Evolutionary conservation across 2,888 invertebrate species (phyloP).

Genomic region (Hyppa rectilinea): DNA sequence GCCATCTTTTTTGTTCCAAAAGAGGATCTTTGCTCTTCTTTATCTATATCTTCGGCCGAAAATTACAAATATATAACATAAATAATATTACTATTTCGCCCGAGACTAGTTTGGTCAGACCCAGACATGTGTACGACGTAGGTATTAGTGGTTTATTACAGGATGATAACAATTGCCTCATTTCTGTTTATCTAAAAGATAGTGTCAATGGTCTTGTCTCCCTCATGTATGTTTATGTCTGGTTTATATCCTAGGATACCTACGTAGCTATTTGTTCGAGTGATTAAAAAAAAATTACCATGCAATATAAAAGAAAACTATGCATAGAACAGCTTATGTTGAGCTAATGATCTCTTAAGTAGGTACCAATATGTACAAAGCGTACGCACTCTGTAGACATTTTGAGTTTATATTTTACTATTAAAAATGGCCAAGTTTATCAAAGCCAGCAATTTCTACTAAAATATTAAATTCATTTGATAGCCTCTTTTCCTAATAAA

Average conservation of each 20-base stretch:
- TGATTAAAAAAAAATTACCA: not conserved
- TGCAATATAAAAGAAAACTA: not conserved
- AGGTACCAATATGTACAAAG: not conserved
- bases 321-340: not conserved
- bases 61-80: slow-evolving; percentile 34
- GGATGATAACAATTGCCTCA: slow-evolving; percentile 10
- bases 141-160: slow-evolving; percentile 21
- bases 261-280: not conserved
- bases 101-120: not conserved
- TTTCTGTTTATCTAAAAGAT: slow-evolving; percentile 12
- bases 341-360: not conserved
- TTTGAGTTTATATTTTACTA: slow-evolving; percentile 1
- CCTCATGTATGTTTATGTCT: not conserved
- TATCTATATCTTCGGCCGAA: not conserved
- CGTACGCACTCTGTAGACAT: not conserved
- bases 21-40: not conserved
- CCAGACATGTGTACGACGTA: slow-evolving; percentile 1
- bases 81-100: slow-evolving; percentile 12
- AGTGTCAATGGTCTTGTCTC: not conserved
- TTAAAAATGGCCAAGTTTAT: slow-evolving; percentile 6
- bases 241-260: not conserved
- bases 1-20: not conserved
- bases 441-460: not conserved
- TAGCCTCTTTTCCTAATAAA: slow-evolving; percentile 48
- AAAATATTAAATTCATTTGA: slow-evolving; percentile 32